Evolutionary conservation across 2,888 invertebrate genomes (phyloP).

Genomic region (Agrilus mali): DNA sequence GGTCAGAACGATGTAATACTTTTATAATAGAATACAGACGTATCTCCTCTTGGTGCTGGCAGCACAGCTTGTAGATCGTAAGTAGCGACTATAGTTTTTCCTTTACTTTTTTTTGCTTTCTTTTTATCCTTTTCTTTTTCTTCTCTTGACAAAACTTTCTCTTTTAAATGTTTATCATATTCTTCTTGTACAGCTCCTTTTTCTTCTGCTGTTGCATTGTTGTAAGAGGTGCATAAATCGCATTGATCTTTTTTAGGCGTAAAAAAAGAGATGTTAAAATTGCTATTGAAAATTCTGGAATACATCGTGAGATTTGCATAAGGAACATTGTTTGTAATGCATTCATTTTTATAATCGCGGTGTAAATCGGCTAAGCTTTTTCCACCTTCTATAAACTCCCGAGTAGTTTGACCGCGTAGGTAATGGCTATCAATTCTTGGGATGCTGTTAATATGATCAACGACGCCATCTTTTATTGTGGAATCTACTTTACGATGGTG

Average conservation of each 20-base stretch:
- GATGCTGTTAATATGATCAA: conserved; percentile 17
- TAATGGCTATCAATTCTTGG: conserved; percentile 19
- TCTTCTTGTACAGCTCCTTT: no score
- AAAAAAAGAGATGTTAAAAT: conserved; percentile 13
- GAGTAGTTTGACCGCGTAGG: conserved; percentile 12
- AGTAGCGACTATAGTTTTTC: conserved; percentile 1
- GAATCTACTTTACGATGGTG: conserved; percentile 14
- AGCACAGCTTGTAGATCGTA: conserved; percentile 10
- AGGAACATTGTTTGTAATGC: conserved; percentile 10
- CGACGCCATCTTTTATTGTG: conserved; percentile 13
- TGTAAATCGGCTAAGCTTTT: conserved; percentile 16
- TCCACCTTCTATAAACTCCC: conserved; percentile 20
- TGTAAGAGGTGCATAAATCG: conserved; percentile 11
- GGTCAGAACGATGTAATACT: no score
- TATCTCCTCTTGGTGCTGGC: conserved; percentile 6
- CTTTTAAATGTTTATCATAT: conserved; percentile 5
- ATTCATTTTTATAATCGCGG: conserved; percentile 15
- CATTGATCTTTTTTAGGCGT: conserved; percentile 15
- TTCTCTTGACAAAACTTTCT: conserved; percentile 3
- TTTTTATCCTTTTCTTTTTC: conserved; percentile 7
- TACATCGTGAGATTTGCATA: conserved; percentile 10
- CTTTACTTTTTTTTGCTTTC: conserved; percentile 4
- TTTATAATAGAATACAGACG: conserved; percentile 13
- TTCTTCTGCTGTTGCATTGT: conserved; percentile 7
- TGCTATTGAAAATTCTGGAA: conserved; percentile 12